Evolutionary conservation across 2,888 invertebrate genomes (phyloP), one percentile per base, ranked within the genome.

Genomic region (Aphodius sticticus): DNA sequence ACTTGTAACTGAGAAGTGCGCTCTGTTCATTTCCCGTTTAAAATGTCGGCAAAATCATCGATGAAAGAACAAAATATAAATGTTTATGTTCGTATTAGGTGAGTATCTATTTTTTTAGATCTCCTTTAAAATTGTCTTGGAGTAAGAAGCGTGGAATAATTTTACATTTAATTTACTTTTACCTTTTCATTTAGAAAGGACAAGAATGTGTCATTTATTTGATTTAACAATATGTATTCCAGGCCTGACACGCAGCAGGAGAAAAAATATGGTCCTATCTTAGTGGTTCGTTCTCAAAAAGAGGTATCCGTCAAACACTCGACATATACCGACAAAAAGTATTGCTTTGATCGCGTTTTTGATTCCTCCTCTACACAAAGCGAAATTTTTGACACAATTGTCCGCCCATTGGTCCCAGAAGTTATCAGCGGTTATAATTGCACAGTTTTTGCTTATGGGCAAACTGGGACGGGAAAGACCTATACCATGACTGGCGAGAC

Each of bases 371-470:
- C 96, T 0, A 94, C 93, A 84, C 99, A 98, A 91, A 93, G 95
- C 78, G 96, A 97, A 87, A 93, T 99, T 6, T 99, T 99, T 89
- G 93, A 94, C 82, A 92, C 94, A 69, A 96, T 99, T 72, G 97
- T 98, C 12, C 93, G 93, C 77, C 98, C 98, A 0, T 92, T 98
- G 16, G 94, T 99, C 78, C 94, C 95, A 81, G 97, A 99, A 90
- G 98, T 99, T 6, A 91, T 99, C 26, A 92, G 93, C 35, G 99
- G 99, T 0, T 99, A 98, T 89, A 99, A 99, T 89, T 99, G 99
- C 88, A 99, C 99, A 0, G 97, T 99, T 16, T 99, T 99, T 90
- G 99, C 99, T 35, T 99, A 96, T 90, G 98, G 97, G 4, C 96
- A 96, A 90, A 96, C 96, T 0, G 96, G 96, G 78, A 96, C 96